Evolutionary conservation across 2,888 invertebrate species (phyloP).

Genomic region (Bursaphelenchus okinawaensis): DNA sequence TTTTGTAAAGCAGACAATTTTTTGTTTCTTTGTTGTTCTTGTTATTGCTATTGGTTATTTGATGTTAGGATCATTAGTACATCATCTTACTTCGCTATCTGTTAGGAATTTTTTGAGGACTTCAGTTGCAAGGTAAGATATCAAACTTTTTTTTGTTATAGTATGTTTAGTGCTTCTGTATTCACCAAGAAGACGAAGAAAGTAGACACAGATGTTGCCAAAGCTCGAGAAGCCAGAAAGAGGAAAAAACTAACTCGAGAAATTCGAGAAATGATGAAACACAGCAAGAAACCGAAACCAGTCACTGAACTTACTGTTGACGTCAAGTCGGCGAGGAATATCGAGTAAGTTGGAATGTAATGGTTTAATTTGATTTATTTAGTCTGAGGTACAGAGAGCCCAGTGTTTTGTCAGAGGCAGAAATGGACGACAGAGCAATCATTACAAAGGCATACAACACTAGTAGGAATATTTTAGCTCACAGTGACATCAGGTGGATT

Average conservation of each 20-base stretch:
- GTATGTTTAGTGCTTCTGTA: conserved; percentile 28
- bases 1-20: neutral
- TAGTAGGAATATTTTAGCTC: neutral
- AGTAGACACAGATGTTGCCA: conserved; percentile 64
- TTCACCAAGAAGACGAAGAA: conserved; percentile 54
- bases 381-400: conserved; percentile 55
- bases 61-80: neutral
- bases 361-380: conserved; percentile 7
- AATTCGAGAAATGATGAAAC: conserved; percentile 70
- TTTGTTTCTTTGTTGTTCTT: too few species aligned
- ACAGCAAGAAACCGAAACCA: conserved; percentile 78
- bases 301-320: conserved; percentile 73
- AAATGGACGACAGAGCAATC: conserved; percentile 60
- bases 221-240: conserved; percentile 75
- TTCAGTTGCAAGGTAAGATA: neutral
- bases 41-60: too few species aligned
- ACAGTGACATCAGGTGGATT: conserved; percentile 67
- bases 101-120: neutral
- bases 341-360: conserved; percentile 31
- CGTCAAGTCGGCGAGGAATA: conserved; percentile 47
- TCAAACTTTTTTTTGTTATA: neutral
- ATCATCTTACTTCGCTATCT: neutral
- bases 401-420: conserved; percentile 61
- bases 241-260: conserved; percentile 79
- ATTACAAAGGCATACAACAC: conserved; percentile 13